Conservation (phyloP, 2,113 vertebrate genomes). For the Edolisoma coerulescens region DNA sequence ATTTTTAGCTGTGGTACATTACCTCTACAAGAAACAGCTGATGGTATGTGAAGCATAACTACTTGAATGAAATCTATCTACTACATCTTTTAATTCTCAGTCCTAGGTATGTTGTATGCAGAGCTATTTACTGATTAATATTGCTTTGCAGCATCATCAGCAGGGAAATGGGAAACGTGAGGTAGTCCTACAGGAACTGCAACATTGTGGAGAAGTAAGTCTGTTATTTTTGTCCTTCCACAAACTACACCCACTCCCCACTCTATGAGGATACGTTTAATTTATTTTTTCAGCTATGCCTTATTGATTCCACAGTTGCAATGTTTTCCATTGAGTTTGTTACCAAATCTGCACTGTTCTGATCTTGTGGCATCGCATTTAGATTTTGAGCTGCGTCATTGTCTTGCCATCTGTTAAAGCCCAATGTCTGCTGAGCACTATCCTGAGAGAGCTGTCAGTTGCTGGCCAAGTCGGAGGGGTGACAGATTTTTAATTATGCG, state of each 20-base stretch:
- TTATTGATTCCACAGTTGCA: not conserved
- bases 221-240: not conserved
- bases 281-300: not conserved
- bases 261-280: not conserved
- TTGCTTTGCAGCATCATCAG: not conserved
- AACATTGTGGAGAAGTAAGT: not conserved
- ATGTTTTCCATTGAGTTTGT: not conserved
- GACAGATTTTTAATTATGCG: conserved; percentile 47
- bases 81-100: not conserved
- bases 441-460: not conserved
- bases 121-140: not conserved
- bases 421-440: not conserved
- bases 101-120: not conserved
- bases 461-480: not conserved
- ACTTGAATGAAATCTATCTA: not conserved
- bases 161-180: not conserved
- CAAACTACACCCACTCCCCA: not conserved
- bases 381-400: not conserved
- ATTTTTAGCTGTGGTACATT: not conserved
- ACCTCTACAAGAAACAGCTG: not conserved
- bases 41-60: not conserved
- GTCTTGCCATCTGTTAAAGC: conserved; percentile 40
- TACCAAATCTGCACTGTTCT: not conserved
- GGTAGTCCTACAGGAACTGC: not conserved
- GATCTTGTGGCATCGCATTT: not conserved